Conservation (phyloP, 1,140 invertebrate species). For the Phymastichus coffea region DNA sequence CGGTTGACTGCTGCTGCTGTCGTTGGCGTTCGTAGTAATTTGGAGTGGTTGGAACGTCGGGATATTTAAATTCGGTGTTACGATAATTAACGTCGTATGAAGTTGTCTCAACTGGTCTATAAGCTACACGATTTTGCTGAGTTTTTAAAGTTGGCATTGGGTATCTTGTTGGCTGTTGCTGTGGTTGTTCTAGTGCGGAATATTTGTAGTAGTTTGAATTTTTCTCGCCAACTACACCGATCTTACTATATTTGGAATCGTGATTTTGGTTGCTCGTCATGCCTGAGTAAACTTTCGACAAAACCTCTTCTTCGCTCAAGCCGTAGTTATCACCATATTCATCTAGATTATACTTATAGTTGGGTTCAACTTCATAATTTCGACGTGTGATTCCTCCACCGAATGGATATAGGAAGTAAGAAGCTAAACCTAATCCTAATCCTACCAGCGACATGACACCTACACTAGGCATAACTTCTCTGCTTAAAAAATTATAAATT, state of each 20-base stretch:
- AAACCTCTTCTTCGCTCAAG: conserved; percentile 71
- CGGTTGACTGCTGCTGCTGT: conserved; percentile 30
- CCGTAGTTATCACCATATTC: conserved; percentile 65
- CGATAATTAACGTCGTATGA: conserved; percentile 40
- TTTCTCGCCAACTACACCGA: background rate
- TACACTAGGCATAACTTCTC: conserved; percentile 77
- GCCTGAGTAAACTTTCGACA: conserved; percentile 72
- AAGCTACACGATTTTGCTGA: conserved; percentile 28
- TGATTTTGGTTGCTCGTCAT: conserved; percentile 56
- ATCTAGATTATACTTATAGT: conserved; percentile 64
- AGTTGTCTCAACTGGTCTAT: conserved; percentile 40
- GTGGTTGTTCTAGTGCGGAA: background rate
- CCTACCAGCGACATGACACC: conserved; percentile 72
- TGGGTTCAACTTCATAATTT: conserved; percentile 65
- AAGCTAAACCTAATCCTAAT: conserved; percentile 70
- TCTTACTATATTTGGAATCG: conserved; percentile 17
- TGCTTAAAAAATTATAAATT: conserved; percentile 75
- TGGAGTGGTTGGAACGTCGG: conserved; percentile 37
- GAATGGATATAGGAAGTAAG: conserved; percentile 75
- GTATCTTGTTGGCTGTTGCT: conserved; percentile 6
- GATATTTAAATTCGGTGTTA: conserved; percentile 50
- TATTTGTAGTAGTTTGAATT: conserved; percentile 25
- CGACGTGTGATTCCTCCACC: conserved; percentile 63
- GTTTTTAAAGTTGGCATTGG: conserved; percentile 2
- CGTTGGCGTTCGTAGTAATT: conserved; percentile 43